A percentile compares a stretch with the other conserved stretches of the same genome.
These are phyloP conservation scores for Biston betularia DNA, from an alignment of 2,888 invertebrate species.

Conservation along the genomic window DNA sequence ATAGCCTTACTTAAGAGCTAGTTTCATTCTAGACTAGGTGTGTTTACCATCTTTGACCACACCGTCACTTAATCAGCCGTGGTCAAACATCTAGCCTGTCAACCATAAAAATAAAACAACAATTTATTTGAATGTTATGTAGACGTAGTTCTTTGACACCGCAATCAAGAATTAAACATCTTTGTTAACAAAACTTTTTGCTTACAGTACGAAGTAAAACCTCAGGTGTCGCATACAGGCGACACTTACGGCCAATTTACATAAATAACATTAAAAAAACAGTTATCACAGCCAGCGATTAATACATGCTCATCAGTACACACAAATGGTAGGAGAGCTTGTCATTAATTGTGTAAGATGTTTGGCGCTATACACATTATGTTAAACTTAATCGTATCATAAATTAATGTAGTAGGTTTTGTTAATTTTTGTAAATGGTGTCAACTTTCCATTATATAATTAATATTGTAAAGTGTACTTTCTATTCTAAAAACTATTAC, in stretches of 20 bases:
- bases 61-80: no score
- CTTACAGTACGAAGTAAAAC: slow-evolving; percentile 21
- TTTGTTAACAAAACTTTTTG: slow-evolving; percentile 15
- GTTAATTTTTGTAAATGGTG: no score
- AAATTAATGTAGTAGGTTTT: no score
- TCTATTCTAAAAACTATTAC: no score
- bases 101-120: no score
- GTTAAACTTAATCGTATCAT: no score
- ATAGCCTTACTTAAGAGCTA: no score
- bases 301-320: slow-evolving; percentile 41
- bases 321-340: slow-evolving; percentile 11
- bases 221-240: slow-evolving; percentile 5
- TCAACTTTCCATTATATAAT: no score
- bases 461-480: no score
- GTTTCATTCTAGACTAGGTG: no score
- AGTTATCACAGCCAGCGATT: slow-evolving; percentile 48
- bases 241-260: slow-evolving; percentile 38
- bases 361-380: not conserved
- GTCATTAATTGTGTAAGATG: slow-evolving; percentile 1
- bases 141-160: slow-evolving; percentile 4
- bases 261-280: slow-evolving; percentile 45
- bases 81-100: no score
- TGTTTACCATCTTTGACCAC: no score
- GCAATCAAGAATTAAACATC: slow-evolving; percentile 8
- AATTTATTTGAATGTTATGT: not conserved